A percentile compares a stretch with the other conserved stretches of the same genome.
These are phyloP conservation scores for Acipenser ruthenus DNA, from an alignment of 2,797 vertebrate species.

Conservation along the genomic window DNA sequence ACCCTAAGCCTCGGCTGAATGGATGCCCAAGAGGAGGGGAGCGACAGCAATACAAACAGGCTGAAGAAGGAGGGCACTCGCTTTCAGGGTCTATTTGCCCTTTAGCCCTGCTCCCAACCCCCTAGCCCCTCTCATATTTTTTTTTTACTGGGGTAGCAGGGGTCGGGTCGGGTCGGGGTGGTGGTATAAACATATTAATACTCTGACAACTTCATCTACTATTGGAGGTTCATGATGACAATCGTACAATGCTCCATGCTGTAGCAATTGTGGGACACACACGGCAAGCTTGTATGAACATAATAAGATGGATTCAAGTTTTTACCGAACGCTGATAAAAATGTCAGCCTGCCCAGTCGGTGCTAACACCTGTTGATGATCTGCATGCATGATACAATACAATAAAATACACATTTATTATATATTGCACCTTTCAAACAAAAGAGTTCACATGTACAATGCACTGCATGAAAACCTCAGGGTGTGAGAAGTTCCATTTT, in stretches of 20 bases:
- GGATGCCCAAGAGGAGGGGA: slow-evolving; percentile 66
- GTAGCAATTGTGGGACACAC: slow-evolving; percentile 60
- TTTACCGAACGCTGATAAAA: too few species aligned
- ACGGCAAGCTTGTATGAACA: slow-evolving; percentile 50
- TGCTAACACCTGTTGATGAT: too few species aligned
- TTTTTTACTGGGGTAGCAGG: slow-evolving; percentile 28
- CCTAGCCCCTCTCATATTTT: slow-evolving; percentile 56
- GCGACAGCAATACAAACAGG: slow-evolving; percentile 80
- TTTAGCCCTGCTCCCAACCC: slow-evolving; percentile 54
- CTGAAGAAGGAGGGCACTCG: slow-evolving; percentile 75
- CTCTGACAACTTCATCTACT: slow-evolving; percentile 79
- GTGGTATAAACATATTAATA: slow-evolving; percentile 75
- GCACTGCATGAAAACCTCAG: too few species aligned
- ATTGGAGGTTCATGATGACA: slow-evolving; percentile 65
- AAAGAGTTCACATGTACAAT: too few species aligned
- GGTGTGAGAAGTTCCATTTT: too few species aligned
- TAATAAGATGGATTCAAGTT: too few species aligned
- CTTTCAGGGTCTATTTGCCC: slow-evolving; percentile 74
- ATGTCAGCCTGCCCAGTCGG: too few species aligned
- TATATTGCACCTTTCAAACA: too few species aligned
- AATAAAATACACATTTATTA: too few species aligned
- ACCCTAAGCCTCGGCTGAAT: slow-evolving; percentile 85
- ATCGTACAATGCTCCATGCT: slow-evolving; percentile 63
- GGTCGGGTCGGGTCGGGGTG: slow-evolving; percentile 43
- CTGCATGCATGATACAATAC: too few species aligned